These are phyloP conservation scores for Isurus oxyrinchus DNA, from an alignment of 2,113 vertebrate genomes.

Conservation along the genomic window DNA sequence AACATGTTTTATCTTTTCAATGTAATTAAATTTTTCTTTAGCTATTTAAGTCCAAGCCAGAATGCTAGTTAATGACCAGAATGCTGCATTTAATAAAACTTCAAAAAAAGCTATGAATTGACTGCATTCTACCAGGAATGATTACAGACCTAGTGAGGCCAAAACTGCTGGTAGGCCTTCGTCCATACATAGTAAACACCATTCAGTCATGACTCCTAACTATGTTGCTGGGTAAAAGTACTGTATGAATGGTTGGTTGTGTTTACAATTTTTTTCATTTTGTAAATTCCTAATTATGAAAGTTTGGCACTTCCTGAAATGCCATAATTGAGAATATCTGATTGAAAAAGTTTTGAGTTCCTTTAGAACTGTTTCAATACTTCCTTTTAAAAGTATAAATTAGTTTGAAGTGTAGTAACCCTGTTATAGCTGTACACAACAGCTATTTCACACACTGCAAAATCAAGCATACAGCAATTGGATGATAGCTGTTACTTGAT, in stretches of 20 bases:
- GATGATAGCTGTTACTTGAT: not conserved
- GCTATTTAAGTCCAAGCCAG: not conserved
- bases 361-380: not conserved
- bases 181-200: not conserved
- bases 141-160: not conserved
- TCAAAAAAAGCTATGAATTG: not conserved
- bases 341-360: not conserved
- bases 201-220: not conserved
- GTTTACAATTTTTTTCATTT: too few species aligned
- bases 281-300: not conserved
- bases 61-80: not conserved
- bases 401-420: not conserved
- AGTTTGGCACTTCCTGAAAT: not conserved
- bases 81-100: not conserved
- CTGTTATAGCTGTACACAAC: not conserved
- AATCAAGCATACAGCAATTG: not conserved
- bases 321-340: not conserved
- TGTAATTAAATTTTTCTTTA: not conserved
- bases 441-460: not conserved
- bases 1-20: not conserved
- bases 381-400: not conserved
- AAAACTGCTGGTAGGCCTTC: not conserved
- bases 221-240: not conserved
- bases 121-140: not conserved
- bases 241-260: not conserved